A percentile compares a stretch with the other conserved stretches of the same genome.
Evolutionary conservation across 2,888 invertebrate species (phyloP).

Genomic region (Cerceris ruficornis): DNA sequence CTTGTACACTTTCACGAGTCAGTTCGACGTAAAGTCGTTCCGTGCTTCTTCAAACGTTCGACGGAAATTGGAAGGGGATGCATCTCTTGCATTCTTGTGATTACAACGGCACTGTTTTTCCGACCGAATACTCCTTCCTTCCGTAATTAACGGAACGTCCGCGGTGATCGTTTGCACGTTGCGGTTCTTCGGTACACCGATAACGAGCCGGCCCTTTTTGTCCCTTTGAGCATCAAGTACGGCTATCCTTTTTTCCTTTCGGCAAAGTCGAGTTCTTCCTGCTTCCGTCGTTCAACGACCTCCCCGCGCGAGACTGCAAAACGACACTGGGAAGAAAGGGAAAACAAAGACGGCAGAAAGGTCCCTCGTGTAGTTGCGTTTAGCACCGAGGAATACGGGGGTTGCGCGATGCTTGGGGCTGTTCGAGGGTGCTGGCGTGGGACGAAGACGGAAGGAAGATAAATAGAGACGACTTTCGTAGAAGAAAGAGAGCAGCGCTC

Average conservation of each 20-base stretch:
- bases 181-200: slow-evolving; percentile 43
- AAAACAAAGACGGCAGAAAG: slow-evolving; percentile 80
- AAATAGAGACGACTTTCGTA: slow-evolving; percentile 16
- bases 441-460: slow-evolving; percentile 52
- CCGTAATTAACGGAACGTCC: slow-evolving; percentile 33
- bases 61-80: too few relatives aligned
- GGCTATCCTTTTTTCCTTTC: slow-evolving; percentile 20
- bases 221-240: slow-evolving; percentile 18
- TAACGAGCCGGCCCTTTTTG: slow-evolving; percentile 38
- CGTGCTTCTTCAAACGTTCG: too few relatives aligned
- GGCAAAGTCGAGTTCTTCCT: slow-evolving; percentile 51
- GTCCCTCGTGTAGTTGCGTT: slow-evolving; percentile 78
- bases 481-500: slow-evolving; percentile 49
- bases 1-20: too few relatives aligned
- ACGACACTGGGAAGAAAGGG: slow-evolving; percentile 81
- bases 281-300: slow-evolving; percentile 67
- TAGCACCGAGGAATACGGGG: slow-evolving; percentile 76
- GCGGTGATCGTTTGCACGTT: slow-evolving; percentile 28
- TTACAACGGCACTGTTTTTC: too few relatives aligned
- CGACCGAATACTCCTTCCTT: background rate
- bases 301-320: slow-evolving; percentile 71
- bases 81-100: too few relatives aligned
- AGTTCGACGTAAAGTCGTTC: too few relatives aligned
- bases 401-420: slow-evolving; percentile 70
- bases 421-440: slow-evolving; percentile 66